A percentile compares a stretch with the other conserved stretches of the same genome.
These are phyloP conservation scores for Ctenoplectra terminalis DNA, from an alignment of 1,140 invertebrate species.

Conservation along the genomic window DNA sequence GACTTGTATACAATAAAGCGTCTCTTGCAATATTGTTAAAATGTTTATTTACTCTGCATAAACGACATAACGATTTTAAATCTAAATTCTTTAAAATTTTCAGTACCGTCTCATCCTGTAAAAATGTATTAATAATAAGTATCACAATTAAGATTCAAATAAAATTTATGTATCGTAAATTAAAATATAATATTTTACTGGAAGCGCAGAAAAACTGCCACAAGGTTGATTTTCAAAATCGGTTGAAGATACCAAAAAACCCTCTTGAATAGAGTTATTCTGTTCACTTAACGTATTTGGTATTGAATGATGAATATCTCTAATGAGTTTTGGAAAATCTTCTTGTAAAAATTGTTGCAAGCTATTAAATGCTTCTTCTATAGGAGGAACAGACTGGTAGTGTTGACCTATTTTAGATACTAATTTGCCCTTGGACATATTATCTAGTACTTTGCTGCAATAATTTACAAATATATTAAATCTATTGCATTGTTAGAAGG, in stretches of 20 bases:
- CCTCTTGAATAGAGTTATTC: slow-evolving; percentile 22
- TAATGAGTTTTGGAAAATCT: slow-evolving; percentile 79
- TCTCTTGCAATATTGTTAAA: slow-evolving; percentile 90
- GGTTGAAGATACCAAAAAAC: not conserved
- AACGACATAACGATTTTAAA: slow-evolving; percentile 88
- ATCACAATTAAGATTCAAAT: slow-evolving; percentile 24
- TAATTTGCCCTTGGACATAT: slow-evolving; percentile 77
- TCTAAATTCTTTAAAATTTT: slow-evolving; percentile 91
- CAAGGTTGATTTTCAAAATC: slow-evolving; percentile 64
- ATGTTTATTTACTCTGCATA: slow-evolving; percentile 89
- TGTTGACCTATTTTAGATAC: slow-evolving; percentile 75
- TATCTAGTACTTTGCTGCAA: slow-evolving; percentile 76
- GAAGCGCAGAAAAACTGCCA: slow-evolving; percentile 79
- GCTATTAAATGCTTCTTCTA: slow-evolving; percentile 79
- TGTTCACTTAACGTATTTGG: slow-evolving; percentile 55
- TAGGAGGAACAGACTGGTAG: slow-evolving; percentile 78
- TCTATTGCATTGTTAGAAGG: not conserved
- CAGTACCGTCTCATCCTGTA: slow-evolving; percentile 88
- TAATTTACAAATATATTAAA: slow-evolving; percentile 38
- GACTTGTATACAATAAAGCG: slow-evolving; percentile 88
- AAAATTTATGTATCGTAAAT: slow-evolving; percentile 34
- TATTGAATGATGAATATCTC: slow-evolving; percentile 76
- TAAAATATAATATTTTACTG: slow-evolving; percentile 71
- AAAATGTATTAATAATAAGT: slow-evolving; percentile 52
- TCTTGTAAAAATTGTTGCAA: slow-evolving; percentile 81